Percentiles rank a stretch among this genome's conserved stretches.
Conservation (phyloP, 53 echinoderm and acorn worm species). For the Antedon mediterranea region DNA sequence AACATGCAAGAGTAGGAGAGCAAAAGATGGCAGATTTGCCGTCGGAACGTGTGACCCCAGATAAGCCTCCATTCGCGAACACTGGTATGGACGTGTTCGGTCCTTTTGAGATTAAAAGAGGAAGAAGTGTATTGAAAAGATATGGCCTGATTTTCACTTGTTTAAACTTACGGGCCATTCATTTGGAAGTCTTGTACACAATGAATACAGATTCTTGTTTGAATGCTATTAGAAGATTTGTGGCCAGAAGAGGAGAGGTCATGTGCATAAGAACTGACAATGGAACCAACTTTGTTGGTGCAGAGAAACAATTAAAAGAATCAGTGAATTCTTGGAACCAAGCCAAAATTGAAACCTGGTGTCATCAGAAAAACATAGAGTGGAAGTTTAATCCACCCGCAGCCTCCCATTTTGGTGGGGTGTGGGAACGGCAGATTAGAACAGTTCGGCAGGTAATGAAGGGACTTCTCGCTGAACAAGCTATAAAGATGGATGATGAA, state of each 20-base stretch:
- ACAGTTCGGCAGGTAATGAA: slow-evolving; percentile 24
- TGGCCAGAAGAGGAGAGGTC: neutral
- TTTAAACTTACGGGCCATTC: neutral
- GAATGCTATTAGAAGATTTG: neutral
- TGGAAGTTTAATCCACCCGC: neutral
- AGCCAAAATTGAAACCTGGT: neutral
- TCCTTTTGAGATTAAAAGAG: neutral
- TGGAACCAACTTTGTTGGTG: neutral
- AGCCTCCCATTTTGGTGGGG: slow-evolving; percentile 7
- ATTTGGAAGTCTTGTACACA: neutral
- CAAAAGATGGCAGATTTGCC: neutral
- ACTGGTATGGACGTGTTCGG: neutral
- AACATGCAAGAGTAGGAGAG: neutral
- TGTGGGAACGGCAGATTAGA: slow-evolving; percentile 38
- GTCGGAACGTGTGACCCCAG: neutral
- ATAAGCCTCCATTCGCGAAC: neutral
- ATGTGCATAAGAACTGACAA: neutral
- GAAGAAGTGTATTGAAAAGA: neutral
- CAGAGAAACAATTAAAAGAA: neutral
- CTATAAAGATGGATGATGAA: slow-evolving; percentile 6
- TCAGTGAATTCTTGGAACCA: neutral
- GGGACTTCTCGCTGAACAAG: slow-evolving; percentile 6
- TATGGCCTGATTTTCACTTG: neutral
- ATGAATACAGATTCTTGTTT: neutral
- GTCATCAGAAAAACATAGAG: neutral